Evolutionary conservation across 2,113 vertebrate species (phyloP).

Genomic region (Nesoenas mayeri): DNA sequence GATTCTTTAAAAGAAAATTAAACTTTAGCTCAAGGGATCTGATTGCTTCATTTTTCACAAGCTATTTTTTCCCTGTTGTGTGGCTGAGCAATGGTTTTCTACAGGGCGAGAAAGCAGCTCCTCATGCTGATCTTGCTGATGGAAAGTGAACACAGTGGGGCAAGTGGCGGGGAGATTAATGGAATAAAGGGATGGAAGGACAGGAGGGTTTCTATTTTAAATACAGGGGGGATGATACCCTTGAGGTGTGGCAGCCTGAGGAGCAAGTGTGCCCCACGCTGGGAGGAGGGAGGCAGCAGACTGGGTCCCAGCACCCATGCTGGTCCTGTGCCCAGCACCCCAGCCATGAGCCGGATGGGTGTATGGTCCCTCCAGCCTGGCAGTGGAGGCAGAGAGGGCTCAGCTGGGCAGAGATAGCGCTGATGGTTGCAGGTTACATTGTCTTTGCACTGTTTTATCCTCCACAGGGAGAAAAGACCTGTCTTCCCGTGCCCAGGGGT

Average conservation of each 20-base stretch:
- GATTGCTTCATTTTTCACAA: not conserved
- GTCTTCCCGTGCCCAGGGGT: not conserved
- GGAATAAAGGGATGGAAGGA: not conserved
- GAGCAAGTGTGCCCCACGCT: not conserved
- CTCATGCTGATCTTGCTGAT: not conserved
- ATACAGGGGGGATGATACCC: not conserved
- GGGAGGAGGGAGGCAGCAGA: not conserved
- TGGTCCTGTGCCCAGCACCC: not conserved
- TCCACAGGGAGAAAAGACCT: not conserved
- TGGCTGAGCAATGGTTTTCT: not conserved
- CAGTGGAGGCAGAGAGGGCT: not conserved
- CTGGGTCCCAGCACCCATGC: not conserved
- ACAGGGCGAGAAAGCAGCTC: not conserved
- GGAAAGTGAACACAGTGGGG: not conserved
- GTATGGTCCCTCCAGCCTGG: not conserved
- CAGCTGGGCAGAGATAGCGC: not conserved
- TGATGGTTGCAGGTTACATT: fast-evolving
- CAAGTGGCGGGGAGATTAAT: not conserved
- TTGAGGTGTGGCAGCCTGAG: not conserved
- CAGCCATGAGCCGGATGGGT: fast-evolving
- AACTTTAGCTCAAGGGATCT: not conserved
- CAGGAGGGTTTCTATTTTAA: not conserved
- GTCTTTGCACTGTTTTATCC: not conserved
- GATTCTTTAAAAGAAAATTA: not conserved
- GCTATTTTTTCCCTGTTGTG: not conserved